phyloP scores from a whole-genome alignment of 2,888 invertebrate genomes.

The Carterocephalus palaemon region DNA sequence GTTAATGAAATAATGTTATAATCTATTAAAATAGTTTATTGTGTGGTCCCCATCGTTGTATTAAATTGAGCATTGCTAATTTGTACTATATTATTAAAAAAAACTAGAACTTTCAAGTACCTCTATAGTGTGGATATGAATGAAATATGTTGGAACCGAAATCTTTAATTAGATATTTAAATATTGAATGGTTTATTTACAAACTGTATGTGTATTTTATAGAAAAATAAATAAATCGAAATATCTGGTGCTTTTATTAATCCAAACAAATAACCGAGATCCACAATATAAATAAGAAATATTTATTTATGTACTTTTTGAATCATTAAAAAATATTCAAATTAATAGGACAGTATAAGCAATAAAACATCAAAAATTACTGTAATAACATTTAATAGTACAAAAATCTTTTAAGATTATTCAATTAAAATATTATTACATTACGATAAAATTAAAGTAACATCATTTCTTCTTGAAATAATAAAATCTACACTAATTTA shows the following conservation, averaged over 20 bases:
- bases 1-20: too few species aligned
- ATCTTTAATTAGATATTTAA: conserved; percentile 70
- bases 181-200: conserved; percentile 78
- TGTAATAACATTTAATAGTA: conserved; percentile 22
- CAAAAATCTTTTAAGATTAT: conserved; percentile 8
- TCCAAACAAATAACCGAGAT: too few species aligned
- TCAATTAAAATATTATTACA: conserved; percentile 14
- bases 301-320: too few species aligned
- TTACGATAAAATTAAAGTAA: conserved; percentile 9
- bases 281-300: too few species aligned
- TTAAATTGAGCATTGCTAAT: conserved; percentile 2
- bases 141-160: conserved; percentile 56
- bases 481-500: background rate
- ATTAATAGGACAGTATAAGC: background rate
- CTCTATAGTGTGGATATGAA: conserved; percentile 47
- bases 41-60: conserved; percentile 1
- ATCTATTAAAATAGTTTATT: too few species aligned
- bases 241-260: conserved; percentile 38
- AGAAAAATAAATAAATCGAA: conserved; percentile 68
- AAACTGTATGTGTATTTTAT: conserved; percentile 79
- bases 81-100: conserved; percentile 1
- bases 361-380: too few species aligned
- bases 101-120: conserved; percentile 22
- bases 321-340: background rate
- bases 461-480: conserved; percentile 1